Evolutionary conservation across 2,888 invertebrate species (phyloP).

Genomic region (Meloe dianella): DNA sequence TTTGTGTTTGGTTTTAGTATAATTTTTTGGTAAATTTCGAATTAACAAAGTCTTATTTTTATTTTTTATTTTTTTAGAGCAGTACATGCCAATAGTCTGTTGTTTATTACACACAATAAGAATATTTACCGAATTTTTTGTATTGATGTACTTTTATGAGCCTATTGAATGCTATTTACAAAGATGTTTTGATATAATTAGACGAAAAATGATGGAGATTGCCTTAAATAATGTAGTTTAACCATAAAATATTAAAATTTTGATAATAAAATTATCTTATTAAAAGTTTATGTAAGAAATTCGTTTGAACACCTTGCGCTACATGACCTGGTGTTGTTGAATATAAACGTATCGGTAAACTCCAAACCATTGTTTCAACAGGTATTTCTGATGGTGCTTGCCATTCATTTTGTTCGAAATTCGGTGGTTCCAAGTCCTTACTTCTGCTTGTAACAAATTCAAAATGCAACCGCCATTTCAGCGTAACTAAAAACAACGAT

Average conservation of each 20-base stretch:
- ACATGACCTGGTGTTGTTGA: slow-evolving; percentile 88
- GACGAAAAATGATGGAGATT: no score
- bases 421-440: slow-evolving; percentile 65
- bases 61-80: no score
- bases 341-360: slow-evolving; percentile 91
- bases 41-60: no score
- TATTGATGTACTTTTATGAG: no score
- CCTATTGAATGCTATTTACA: background rate
- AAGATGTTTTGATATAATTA: background rate
- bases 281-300: slow-evolving; percentile 52
- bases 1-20: background rate
- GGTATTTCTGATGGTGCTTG: slow-evolving; percentile 84
- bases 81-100: no score
- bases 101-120: no score
- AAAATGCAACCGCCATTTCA: slow-evolving; percentile 95
- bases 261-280: slow-evolving; percentile 35
- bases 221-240: no score
- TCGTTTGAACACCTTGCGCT: slow-evolving; percentile 67
- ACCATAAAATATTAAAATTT: background rate
- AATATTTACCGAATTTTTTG: no score
- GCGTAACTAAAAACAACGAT: slow-evolving; percentile 72
- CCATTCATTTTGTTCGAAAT: slow-evolving; percentile 71
- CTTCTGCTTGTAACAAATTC: slow-evolving; percentile 90
- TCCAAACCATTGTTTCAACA: slow-evolving; percentile 99
- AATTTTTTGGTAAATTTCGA: slow-evolving; percentile 1